Evolutionary conservation across 2,113 vertebrate species (phyloP).

Genomic region (Seriola dumerili): DNA sequence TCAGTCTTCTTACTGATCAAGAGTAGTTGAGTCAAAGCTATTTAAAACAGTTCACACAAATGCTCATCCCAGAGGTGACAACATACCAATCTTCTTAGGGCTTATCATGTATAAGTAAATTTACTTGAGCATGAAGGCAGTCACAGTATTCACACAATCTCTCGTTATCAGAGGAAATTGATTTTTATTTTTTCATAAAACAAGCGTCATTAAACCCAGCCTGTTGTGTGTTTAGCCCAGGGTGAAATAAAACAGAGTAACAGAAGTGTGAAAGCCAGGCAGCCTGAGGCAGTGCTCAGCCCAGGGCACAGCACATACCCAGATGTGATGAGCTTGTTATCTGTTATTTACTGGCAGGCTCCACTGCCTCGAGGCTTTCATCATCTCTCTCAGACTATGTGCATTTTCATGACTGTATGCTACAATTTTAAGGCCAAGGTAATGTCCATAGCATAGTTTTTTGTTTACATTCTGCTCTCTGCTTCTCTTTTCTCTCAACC

Average conservation of each 20-base stretch:
- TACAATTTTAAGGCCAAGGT: slow-evolving; percentile 51
- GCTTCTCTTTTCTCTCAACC: slow-evolving; percentile 11
- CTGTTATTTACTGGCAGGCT: slow-evolving; percentile 63
- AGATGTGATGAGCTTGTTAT: slow-evolving; percentile 72
- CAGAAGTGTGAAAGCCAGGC: slow-evolving; percentile 54
- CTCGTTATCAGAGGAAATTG: slow-evolving; percentile 33
- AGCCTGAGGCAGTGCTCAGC: slow-evolving; percentile 37
- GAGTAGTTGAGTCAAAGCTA: not conserved
- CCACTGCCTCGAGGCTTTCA: slow-evolving; percentile 23
- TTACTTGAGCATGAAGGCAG: not conserved
- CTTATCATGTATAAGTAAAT: slow-evolving; percentile 9
- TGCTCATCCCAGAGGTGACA: slow-evolving; percentile 8
- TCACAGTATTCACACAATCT: slow-evolving; percentile 8
- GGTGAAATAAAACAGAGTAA: slow-evolving; percentile 49
- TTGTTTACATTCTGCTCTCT: not conserved
- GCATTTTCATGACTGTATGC: slow-evolving; percentile 54
- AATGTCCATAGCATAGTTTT: slow-evolving; percentile 6
- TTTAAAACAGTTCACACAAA: slow-evolving; percentile 35
- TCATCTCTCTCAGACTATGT: slow-evolving; percentile 49
- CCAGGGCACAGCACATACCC: slow-evolving; percentile 38
- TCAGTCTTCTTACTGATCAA: not conserved
- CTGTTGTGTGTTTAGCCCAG: slow-evolving; percentile 38
- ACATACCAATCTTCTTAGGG: slow-evolving; percentile 13
- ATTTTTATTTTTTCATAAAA: slow-evolving; percentile 41
- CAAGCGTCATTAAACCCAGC: slow-evolving; percentile 5